A percentile compares a stretch with the other conserved stretches of the same genome.
Conservation (phyloP, 2,888 invertebrate genomes). For the Noctua comes region DNA sequence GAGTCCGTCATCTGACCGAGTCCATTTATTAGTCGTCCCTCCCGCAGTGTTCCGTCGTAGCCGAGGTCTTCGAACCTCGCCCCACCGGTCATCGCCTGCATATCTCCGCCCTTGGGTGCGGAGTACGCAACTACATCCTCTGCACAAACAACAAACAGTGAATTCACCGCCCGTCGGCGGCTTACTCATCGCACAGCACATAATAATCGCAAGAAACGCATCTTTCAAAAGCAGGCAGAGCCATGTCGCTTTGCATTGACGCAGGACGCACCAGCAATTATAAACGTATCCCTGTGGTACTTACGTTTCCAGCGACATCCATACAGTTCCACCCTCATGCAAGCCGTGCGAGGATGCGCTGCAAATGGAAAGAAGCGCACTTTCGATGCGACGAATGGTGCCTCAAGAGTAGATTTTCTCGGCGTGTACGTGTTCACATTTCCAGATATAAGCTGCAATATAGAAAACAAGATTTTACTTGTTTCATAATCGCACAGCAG, state of each 20-base stretch:
- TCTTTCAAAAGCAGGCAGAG: conserved; percentile 61
- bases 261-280: conserved; percentile 80
- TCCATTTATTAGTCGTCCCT: conserved; percentile 91
- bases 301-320: conserved; percentile 93
- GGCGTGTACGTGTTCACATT: conserved; percentile 94
- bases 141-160: conserved; percentile 81
- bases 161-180: conserved; percentile 78
- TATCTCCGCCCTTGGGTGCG: conserved; percentile 92
- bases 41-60: conserved; percentile 93
- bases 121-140: conserved; percentile 92
- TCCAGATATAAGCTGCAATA: conserved; percentile 93
- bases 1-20: conserved; percentile 96
- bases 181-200: conserved; percentile 70
- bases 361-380: conserved; percentile 97
- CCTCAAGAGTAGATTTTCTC: conserved; percentile 93
- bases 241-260: conserved; percentile 75
- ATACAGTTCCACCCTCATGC: conserved; percentile 97
- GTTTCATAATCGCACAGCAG: conserved; percentile 7
- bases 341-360: conserved; percentile 95
- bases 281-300: conserved; percentile 75
- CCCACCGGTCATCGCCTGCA: conserved; percentile 92
- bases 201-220: conserved; percentile 52
- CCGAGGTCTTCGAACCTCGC: conserved; percentile 94
- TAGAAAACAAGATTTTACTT: conserved; percentile 24
- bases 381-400: conserved; percentile 96